These are phyloP conservation scores for Florisuga fusca DNA, from an alignment of 2,797 vertebrate genomes.

Conservation along the genomic window DNA sequence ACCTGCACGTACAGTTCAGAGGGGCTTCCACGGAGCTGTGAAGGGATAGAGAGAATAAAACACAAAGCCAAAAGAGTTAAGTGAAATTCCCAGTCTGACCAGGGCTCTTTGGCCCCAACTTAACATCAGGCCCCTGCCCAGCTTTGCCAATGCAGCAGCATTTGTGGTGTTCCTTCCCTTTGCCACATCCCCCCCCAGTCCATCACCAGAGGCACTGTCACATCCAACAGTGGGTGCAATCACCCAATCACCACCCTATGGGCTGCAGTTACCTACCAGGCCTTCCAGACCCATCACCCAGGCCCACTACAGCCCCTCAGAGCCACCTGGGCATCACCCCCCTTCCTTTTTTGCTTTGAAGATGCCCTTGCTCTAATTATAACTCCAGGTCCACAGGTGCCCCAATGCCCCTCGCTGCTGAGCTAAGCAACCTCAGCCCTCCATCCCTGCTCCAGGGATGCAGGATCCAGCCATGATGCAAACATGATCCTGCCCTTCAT, in stretches of 20 bases:
- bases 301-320: neutral
- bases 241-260: neutral
- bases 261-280: neutral
- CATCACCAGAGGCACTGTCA: neutral
- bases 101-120: neutral
- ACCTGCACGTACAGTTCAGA: rapidly evolving
- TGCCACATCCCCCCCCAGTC: rapidly evolving
- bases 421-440: neutral
- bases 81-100: neutral
- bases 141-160: rapidly evolving
- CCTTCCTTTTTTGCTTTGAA: neutral
- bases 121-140: too few relatives aligned
- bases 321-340: neutral
- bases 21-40: neutral
- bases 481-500: neutral
- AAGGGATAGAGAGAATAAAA: neutral
- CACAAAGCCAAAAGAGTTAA: rapidly evolving
- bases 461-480: neutral
- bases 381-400: too few relatives aligned
- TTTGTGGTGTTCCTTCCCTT: neutral
- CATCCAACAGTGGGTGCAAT: rapidly evolving
- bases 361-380: rapidly evolving
- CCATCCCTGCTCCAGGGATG: neutral
- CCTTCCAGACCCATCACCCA: neutral
- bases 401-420: rapidly evolving